phyloP scores from a whole-genome alignment of 1,140 invertebrate genomes.

The Megalopta genalis region DNA sequence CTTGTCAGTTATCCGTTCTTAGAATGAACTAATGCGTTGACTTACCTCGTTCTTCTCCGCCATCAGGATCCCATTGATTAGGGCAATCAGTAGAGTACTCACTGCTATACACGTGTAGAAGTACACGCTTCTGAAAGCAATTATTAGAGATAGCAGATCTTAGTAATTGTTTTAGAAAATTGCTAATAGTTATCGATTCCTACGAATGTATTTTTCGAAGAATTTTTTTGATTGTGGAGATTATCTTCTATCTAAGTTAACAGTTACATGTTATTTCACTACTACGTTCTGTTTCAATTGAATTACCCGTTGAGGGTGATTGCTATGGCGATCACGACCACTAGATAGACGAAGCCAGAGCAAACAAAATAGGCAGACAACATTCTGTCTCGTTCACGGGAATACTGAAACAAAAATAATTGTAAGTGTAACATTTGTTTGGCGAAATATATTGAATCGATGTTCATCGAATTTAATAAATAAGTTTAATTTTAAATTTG shows the following conservation, averaged over 20 bases:
- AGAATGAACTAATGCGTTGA: background rate
- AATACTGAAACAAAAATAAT: slow-evolving; percentile 83
- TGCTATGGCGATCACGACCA: slow-evolving; percentile 84
- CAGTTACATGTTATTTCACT: background rate
- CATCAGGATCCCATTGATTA: slow-evolving; percentile 73
- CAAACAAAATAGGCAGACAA: slow-evolving; percentile 91
- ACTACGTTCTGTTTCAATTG: slow-evolving; percentile 11
- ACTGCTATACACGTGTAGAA: slow-evolving; percentile 71
- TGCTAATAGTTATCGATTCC: too few species aligned
- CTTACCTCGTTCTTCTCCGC: slow-evolving; percentile 76
- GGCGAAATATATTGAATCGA: too few species aligned
- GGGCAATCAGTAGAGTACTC: slow-evolving; percentile 68
- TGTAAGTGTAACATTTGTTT: background rate
- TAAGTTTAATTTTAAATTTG: too few species aligned
- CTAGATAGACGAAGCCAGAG: slow-evolving; percentile 86
- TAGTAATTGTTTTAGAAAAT: too few species aligned
- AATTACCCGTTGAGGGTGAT: slow-evolving; percentile 85
- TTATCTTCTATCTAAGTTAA: too few species aligned
- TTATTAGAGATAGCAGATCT: background rate
- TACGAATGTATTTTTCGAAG: too few species aligned
- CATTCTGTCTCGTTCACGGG: slow-evolving; percentile 90
- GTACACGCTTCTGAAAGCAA: slow-evolving; percentile 66
- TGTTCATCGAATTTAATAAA: too few species aligned
- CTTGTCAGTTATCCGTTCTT: too few species aligned
- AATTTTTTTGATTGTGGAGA: too few species aligned